Evolutionary conservation across 2,797 vertebrate genomes (phyloP).

Genomic region (Acanthopagrus latus): DNA sequence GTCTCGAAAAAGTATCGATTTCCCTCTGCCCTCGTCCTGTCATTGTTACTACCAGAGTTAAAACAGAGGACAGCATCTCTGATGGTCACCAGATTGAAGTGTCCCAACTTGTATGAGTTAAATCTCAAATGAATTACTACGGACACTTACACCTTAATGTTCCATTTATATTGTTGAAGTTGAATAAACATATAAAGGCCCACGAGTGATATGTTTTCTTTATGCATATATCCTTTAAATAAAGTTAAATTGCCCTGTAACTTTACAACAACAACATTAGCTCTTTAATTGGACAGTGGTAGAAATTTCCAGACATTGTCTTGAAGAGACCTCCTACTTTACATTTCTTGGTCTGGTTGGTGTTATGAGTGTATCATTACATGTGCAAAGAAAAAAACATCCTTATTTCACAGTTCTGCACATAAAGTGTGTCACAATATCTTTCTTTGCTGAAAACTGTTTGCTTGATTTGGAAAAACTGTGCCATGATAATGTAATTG

Average conservation of each 20-base stretch:
- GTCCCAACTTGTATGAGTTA: background rate
- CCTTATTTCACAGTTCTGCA: background rate
- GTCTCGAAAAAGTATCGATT: slow-evolving; percentile 55
- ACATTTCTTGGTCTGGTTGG: background rate
- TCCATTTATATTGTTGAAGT: background rate
- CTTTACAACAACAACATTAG: background rate
- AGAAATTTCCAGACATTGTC: background rate
- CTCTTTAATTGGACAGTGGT: background rate
- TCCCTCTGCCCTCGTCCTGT: slow-evolving; percentile 32
- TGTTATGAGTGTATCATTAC: background rate
- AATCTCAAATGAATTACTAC: background rate
- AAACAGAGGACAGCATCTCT: slow-evolving; percentile 30
- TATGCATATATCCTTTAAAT: background rate
- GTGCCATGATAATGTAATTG: background rate
- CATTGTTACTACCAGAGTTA: slow-evolving; percentile 45
- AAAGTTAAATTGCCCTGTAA: background rate
- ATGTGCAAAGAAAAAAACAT: background rate
- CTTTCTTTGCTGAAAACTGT: background rate
- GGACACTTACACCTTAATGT: background rate
- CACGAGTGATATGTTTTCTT: background rate
- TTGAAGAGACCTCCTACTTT: background rate
- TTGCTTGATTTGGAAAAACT: background rate
- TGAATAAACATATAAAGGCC: background rate
- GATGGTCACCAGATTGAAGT: slow-evolving; percentile 10
- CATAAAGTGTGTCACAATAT: background rate